phyloP scores from a whole-genome alignment of 2,888 invertebrate genomes.

The Tachina grossa region DNA sequence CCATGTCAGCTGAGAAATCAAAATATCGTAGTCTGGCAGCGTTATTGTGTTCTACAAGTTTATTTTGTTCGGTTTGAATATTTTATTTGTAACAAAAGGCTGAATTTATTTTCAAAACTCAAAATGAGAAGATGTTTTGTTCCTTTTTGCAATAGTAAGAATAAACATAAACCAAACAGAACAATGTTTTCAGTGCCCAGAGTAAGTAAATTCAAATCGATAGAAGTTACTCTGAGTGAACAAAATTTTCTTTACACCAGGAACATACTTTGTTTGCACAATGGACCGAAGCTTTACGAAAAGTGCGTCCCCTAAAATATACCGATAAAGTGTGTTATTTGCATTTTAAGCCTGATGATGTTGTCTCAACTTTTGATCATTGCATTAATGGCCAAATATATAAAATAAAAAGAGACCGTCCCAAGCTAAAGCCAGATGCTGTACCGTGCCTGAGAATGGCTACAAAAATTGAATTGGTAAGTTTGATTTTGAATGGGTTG shows the following conservation, averaged over 20 bases:
- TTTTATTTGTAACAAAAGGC: neutral
- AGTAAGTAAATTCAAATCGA: constrained; percentile 48
- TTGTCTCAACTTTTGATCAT: constrained; percentile 76
- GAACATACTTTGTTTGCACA: constrained; percentile 72
- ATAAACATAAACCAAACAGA: constrained; percentile 71
- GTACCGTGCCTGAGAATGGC: constrained; percentile 75
- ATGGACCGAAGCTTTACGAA: constrained; percentile 75
- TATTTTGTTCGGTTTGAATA: neutral
- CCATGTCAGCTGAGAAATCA: neutral
- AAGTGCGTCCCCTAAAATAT: constrained; percentile 73
- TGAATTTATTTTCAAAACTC: neutral
- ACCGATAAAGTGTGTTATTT: constrained; percentile 76
- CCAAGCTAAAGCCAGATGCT: constrained; percentile 73
- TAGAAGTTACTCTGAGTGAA: neutral
- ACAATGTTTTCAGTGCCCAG: constrained; percentile 77
- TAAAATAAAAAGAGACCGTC: constrained; percentile 76
- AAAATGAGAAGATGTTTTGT: constrained; percentile 77
- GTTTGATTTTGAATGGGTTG: constrained; percentile 1
- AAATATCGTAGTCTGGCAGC: neutral
- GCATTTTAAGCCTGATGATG: constrained; percentile 75
- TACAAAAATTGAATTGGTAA: constrained; percentile 60
- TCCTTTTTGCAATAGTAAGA: constrained; percentile 75
- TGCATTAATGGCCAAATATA: constrained; percentile 75
- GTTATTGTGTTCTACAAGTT: too few species aligned
- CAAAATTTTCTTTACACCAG: constrained; percentile 51